These are phyloP conservation scores for Coregonus clupeaformis DNA, from an alignment of 2,113 vertebrate genomes.

Conservation along the genomic window DNA sequence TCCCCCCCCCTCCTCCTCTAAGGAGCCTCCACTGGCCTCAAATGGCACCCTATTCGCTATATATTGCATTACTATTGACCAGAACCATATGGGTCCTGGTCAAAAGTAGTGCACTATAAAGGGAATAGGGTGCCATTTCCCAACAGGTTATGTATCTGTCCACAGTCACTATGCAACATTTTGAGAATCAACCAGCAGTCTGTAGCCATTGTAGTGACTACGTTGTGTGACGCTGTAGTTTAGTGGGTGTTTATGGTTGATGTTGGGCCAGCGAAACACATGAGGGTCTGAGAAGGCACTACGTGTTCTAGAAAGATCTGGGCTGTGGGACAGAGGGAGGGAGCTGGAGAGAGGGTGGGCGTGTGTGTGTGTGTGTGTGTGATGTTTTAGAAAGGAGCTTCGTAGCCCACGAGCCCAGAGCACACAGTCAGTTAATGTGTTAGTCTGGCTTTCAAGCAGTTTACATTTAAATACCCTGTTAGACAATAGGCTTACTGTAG, in stretches of 20 bases:
- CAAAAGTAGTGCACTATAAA: no score
- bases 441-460: slow-evolving; percentile 51
- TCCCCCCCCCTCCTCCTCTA: no score
- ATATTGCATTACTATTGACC: no score
- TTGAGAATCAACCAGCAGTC: no score
- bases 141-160: no score
- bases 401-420: slow-evolving; percentile 42
- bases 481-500: slow-evolving; percentile 54
- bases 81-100: no score
- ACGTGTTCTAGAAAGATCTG: slow-evolving; percentile 60
- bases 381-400: slow-evolving; percentile 25
- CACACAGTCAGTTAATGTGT: slow-evolving; percentile 49
- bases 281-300: slow-evolving; percentile 26
- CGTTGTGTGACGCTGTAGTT: slow-evolving; percentile 8
- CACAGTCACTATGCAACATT: no score
- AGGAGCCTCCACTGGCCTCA: no score
- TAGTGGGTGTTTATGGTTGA: slow-evolving; percentile 41
- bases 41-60: no score
- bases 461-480: slow-evolving; percentile 59
- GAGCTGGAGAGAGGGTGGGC: neutral
- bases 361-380: neutral
- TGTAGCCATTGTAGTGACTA: no score
- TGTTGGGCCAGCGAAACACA: slow-evolving; percentile 26
- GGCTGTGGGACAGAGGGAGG: slow-evolving; percentile 32
- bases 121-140: no score